A percentile compares a stretch with the other conserved stretches of the same genome.
These are phyloP conservation scores for Nerophis lumbriciformis DNA, from an alignment of 2,113 vertebrate genomes.

Conservation along the genomic window DNA sequence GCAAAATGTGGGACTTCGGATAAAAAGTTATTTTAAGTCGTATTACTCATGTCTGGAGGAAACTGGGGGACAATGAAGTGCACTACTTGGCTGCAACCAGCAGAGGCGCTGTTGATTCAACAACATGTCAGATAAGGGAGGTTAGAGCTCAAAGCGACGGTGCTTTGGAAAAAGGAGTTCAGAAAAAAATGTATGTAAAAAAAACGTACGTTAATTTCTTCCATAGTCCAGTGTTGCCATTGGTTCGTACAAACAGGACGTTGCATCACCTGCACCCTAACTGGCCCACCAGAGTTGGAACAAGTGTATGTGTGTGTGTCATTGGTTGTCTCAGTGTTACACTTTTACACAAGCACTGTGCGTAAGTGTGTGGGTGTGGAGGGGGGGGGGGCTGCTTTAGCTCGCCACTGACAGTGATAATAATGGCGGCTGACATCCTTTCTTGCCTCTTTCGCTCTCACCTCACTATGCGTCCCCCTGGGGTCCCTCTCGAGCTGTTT, in stretches of 20 bases:
- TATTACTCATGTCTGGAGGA: no score
- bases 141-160: no score
- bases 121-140: no score
- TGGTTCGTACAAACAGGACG: neutral
- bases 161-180: no score
- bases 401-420: conserved; percentile 66
- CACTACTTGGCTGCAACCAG: no score
- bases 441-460: conserved; percentile 49
- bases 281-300: conserved; percentile 31
- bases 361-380: conserved; percentile 1
- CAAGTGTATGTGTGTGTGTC: conserved; percentile 12
- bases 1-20: no score
- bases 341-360: conserved; percentile 31
- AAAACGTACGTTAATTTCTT: neutral
- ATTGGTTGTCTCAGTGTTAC: conserved; percentile 19
- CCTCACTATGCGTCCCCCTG: conserved; percentile 60
- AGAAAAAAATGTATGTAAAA: no score
- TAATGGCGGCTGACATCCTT: conserved; percentile 71
- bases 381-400: conserved; percentile 28
- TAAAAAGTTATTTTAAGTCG: no score
- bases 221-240: no score
- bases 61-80: no score
- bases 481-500: conserved; percentile 55
- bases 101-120: no score
- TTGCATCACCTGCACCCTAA: conserved; percentile 27